A percentile compares a stretch with the other conserved stretches of the same genome.
These are phyloP conservation scores for Oncorhynchus gorbuscha DNA, from an alignment of 2,113 vertebrate species.

Conservation along the genomic window DNA sequence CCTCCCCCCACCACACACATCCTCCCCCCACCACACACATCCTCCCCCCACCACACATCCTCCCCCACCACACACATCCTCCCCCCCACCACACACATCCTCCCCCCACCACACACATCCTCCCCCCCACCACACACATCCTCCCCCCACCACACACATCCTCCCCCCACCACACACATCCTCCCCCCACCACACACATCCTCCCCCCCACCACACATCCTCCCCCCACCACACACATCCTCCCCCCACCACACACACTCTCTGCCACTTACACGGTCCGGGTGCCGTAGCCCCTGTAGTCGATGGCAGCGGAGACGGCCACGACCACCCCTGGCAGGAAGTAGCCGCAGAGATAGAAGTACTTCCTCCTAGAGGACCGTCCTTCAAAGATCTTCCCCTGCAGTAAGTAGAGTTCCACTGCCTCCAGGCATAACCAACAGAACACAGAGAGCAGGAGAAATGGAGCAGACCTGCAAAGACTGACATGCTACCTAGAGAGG, in stretches of 20 bases:
- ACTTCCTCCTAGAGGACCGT: constrained; percentile 85
- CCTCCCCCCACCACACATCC: too few relatives aligned
- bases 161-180: too few relatives aligned
- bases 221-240: too few relatives aligned
- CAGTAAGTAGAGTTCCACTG: constrained; percentile 87
- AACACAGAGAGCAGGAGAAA: constrained; percentile 90
- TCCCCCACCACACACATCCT: background rate
- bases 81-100: too few relatives aligned
- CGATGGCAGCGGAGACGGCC: constrained; percentile 86
- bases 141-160: background rate
- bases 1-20: too few relatives aligned
- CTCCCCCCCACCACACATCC: too few relatives aligned
- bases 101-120: background rate
- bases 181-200: too few relatives aligned
- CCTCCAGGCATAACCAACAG: constrained; percentile 92
- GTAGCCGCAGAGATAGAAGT: constrained; percentile 90
- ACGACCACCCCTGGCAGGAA: constrained; percentile 88
- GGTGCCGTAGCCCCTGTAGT: constrained; percentile 90
- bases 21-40: background rate
- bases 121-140: background rate
- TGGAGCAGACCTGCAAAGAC: constrained; percentile 87
- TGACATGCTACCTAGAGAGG: constrained; percentile 80
- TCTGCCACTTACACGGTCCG: constrained; percentile 80
- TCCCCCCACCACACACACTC: constrained; percentile 15
- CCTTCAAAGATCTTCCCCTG: constrained; percentile 90